phyloP scores from a whole-genome alignment of 2,888 invertebrate species.

The Dolichopus griseipennis region DNA sequence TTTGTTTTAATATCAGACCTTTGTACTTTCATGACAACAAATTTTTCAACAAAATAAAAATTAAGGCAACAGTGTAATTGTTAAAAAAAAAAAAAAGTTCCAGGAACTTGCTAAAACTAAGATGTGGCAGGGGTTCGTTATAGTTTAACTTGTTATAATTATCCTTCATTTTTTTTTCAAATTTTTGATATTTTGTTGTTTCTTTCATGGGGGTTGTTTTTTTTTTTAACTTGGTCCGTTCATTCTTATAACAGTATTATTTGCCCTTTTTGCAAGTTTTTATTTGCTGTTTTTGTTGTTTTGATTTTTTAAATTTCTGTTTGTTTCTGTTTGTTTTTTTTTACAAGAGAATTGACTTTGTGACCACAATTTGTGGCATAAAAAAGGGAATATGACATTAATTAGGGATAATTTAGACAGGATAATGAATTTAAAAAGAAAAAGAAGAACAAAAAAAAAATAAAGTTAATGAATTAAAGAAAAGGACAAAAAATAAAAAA shows the following conservation, averaged over 20 bases:
- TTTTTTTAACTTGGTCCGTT: not conserved
- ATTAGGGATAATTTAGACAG: conserved; percentile 4
- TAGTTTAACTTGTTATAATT: too few species aligned
- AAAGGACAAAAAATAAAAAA: not conserved
- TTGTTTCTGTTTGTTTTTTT: not conserved
- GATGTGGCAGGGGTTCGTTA: too few species aligned
- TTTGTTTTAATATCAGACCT: not conserved
- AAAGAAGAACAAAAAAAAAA: not conserved
- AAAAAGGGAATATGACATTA: conserved; percentile 2
- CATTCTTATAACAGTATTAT: not conserved
- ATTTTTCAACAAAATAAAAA: too few species aligned
- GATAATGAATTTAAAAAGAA: conserved; percentile 6
- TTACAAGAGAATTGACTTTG: not conserved
- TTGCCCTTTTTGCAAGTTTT: not conserved
- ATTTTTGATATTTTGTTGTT: not conserved
- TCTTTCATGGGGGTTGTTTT: not conserved
- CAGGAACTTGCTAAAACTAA: too few species aligned
- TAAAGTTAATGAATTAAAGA: not conserved
- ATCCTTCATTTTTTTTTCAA: too few species aligned
- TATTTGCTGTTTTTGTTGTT: not conserved
- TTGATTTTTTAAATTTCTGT: too few species aligned
- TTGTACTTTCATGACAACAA: too few species aligned
- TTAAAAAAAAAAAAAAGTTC: too few species aligned
- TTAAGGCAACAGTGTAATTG: too few species aligned
- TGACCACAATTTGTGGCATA: conserved; percentile 1